These are phyloP conservation scores for Aurelia aurita DNA, from an alignment of 30 jellyfish, hydroid and myxozoan genomes.

Conservation along the genomic window DNA sequence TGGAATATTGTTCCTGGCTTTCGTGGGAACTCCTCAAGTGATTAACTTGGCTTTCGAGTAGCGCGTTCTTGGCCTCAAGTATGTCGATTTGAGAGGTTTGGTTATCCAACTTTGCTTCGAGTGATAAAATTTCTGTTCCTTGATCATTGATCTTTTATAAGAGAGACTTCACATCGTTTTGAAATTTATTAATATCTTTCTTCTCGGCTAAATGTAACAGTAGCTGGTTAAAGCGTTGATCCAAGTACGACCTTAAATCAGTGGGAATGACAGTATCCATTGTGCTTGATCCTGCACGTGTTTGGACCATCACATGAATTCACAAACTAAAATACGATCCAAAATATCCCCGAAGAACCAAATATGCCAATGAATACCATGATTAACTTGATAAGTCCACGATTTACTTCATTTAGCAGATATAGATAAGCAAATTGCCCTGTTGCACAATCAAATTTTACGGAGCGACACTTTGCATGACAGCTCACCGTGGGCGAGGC, in stretches of 20 bases:
- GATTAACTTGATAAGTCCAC: too few species aligned
- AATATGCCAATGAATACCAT: slow-evolving; percentile 4
- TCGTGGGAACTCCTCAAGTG: slow-evolving; percentile 28
- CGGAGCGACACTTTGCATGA: too few species aligned
- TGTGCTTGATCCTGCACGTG: slow-evolving; percentile 34
- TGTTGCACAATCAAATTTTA: too few species aligned
- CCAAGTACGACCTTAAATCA: slow-evolving; percentile 52
- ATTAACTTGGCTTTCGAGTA: background rate
- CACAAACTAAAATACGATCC: slow-evolving; percentile 1
- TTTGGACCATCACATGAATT: slow-evolving; percentile 26
- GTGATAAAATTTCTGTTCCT: slow-evolving; percentile 19
- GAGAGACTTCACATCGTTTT: slow-evolving; percentile 16
- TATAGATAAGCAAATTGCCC: too few species aligned
- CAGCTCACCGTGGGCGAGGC: too few species aligned
- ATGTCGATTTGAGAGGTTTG: slow-evolving; percentile 23
- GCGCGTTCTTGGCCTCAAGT: slow-evolving; percentile 1
- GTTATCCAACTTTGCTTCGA: slow-evolving; percentile 22
- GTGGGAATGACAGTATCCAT: slow-evolving; percentile 40
- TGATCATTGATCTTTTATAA: slow-evolving; percentile 39
- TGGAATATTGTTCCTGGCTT: slow-evolving; percentile 36
- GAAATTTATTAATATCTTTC: slow-evolving; percentile 9
- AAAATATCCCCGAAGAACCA: background rate
- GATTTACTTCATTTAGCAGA: too few species aligned
- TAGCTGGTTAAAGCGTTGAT: slow-evolving; percentile 48
- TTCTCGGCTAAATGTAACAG: slow-evolving; percentile 31